Evolutionary conservation across 1,140 invertebrate species (phyloP), one percentile per base, ranked within the genome.

Genomic region (Pantala flavescens): DNA sequence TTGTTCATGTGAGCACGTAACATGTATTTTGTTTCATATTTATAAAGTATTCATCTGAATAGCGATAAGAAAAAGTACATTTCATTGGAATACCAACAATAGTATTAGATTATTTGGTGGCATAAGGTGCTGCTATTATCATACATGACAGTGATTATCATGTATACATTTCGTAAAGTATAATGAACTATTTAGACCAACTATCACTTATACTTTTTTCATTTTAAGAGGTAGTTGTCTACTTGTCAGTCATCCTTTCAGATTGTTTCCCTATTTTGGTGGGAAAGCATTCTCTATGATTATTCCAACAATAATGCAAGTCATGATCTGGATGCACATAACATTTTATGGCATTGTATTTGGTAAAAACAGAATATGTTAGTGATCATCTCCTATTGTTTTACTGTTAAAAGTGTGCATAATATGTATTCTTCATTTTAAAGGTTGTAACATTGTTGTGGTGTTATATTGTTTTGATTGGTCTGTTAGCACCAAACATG

Each of bases 31-130:
- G 49, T 63, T 63, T 63, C 49, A 63, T 63, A 63, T 21, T 63
- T 63, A 63, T 63, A 63, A 63, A 63, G n/a, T 63, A 63, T 63
- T 63, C 49, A 63, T 63, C 49, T 19, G 49, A 3, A 63, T 63
- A 63, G 49, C 3, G 49, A 63, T 63, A 63, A 63, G 49, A 63
- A 63, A 63, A 63, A 63, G n/a, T 63, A 63, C 49, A 63, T 63
- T 63, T 63, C 49, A 63, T 63, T 63, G n/a, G 12, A 63, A 19
- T 63, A 63, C 49, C 49, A 63, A 63, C 49, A 63, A 63, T 63
- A 63, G 49, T 63, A 63, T 63, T 63, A 63, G 49, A 63, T 63
- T 63, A 63, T 63, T 63, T 63, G 49, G 49, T 63, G 49, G 49
- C 49, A 63, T 63, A 63, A 63, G n/a, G 12, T 63, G 49, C 49